Evolutionary conservation across 2,888 invertebrate species (phyloP), one percentile per base, ranked within the genome.

Genomic region (Hetaerina titia): DNA sequence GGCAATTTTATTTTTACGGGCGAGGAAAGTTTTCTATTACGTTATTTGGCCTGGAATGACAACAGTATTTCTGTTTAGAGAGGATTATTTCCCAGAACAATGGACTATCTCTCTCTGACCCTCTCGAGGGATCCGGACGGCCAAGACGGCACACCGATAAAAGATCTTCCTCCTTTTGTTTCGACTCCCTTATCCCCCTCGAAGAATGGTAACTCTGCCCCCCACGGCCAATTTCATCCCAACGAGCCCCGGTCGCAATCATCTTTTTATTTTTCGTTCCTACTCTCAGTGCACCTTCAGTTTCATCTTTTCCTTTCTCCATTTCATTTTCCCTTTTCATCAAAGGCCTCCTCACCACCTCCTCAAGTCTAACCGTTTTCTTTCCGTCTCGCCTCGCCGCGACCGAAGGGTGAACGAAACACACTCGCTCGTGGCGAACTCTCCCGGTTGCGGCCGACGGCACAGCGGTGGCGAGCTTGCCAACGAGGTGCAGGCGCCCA

Each of bases 1-100:
- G 31, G 81, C 81, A 7, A 31, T 81, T 81, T 81, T 81, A 81
- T 81, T 81, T 31, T 15, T 81, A 31, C 81, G 31, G 25, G 81
- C 31, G 13, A 2, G 11, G 81, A 81, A 81, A 81, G 81, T 81
- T 81, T 81, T 31, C 81, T 31, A 15, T 13, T 31, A 45, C 13
- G 81, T 81, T 81, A 81, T 81, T 81, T 15, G 25, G 25, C 81
- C 31, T 31, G 25, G 25, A 31, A 81, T 81, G 81, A 81, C 31
- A 81, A 81, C 81, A 31, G 81, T 81, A 31, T 81, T 31, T 31
- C 81, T 81, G 81, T 81, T 81, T 81, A 81, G 81, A 81, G 81
- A 81, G 25, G 81, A 81, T 81, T 81, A 81, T 81, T 81, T 81
- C 31, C 31, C 81, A 13, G 81, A 81, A 81, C 81, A 81, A 81